phyloP scores from a whole-genome alignment of 92 coral and sea anemone genomes.

The Hydrozoanthus gracilis region DNA sequence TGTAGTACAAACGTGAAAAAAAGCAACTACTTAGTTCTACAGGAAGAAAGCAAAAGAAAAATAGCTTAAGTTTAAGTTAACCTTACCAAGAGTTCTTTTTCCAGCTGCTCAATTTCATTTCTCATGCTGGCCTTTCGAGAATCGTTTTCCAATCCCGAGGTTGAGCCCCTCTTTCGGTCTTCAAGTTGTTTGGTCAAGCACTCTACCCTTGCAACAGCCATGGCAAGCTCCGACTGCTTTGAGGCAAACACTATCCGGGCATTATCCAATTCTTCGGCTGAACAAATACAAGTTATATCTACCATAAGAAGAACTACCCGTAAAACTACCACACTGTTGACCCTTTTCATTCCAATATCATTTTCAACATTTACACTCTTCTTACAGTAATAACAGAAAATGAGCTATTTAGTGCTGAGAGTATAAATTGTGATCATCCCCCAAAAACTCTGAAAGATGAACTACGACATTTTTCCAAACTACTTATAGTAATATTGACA shows the following conservation, averaged over 20 bases:
- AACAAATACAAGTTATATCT: neutral
- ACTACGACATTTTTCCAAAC: too few species aligned
- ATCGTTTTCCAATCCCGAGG: constrained; percentile 32
- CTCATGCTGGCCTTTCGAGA: constrained; percentile 47
- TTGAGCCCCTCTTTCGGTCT: constrained; percentile 70
- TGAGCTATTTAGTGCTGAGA: too few species aligned
- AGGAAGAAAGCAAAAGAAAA: neutral
- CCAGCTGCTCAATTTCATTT: constrained; percentile 68
- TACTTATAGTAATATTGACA: too few species aligned
- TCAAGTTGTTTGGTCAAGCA: constrained; percentile 85
- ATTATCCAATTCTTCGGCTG: constrained; percentile 80
- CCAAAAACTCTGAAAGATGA: too few species aligned
- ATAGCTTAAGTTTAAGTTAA: neutral
- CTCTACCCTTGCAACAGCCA: constrained; percentile 92
- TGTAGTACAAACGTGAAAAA: neutral
- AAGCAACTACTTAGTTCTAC: neutral
- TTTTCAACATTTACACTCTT: too few species aligned
- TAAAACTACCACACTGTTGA: too few species aligned
- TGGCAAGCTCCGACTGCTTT: constrained; percentile 92
- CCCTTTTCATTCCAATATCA: too few species aligned
- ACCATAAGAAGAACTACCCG: too few species aligned
- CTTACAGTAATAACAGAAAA: too few species aligned
- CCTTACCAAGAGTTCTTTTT: constrained; percentile 81
- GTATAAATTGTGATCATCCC: too few species aligned
- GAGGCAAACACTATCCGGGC: constrained; percentile 79